Base-by-base conservation (phyloP, 2,888 invertebrate genomes). In the Desoria tigrina region DNA sequence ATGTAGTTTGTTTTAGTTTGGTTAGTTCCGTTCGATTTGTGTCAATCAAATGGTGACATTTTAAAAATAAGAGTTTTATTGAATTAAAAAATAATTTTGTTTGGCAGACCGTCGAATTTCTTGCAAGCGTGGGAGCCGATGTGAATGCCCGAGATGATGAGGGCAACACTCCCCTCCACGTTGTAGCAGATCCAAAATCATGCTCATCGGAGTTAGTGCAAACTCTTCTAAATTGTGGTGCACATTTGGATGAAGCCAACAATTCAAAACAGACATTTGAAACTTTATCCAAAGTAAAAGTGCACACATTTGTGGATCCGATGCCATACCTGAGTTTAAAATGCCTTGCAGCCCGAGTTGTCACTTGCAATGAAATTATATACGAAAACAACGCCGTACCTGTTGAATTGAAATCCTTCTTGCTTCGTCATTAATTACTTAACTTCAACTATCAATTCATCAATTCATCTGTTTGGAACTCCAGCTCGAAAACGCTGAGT, bases 161-260 rank as follows among this genome's bases (percentile, higher is more conserved):
- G 63, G 92, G 91, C 23, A 93, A 94, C 82, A 93, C 93, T 23
- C 90, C 94, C 14, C 95, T 95, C 79, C 83, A 94, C 67, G 88
- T 89, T 0, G 91, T 90, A 69, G 77, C 77, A 50, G 86, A 88
- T 80, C 86, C 88, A 65, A 80, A 83, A 73, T 70, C 71, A 42
- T 89, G 88, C 77, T 87, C 89, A 0, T 82, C 86, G 2, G 86
- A 85, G 50, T 84, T 94, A 49, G 87, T 91, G 0, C 84, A 85
- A 74, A 85, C 86, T 9, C 82, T 97, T 6, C 84, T 96, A 0
- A 82, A 87, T 4, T 85, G 87, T 78, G 95, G 94, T 65, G 92
- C 92, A 0, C 93, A 94, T 81, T 83, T 92, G 68, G 93, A 93
- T 82, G 86, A 88, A 53, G 87, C 89, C 76, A 90, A 93, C 83